Evolutionary conservation across 2,888 invertebrate species (phyloP), one percentile per base, ranked within the genome.

Genomic region (Coleophora flavipennella): DNA sequence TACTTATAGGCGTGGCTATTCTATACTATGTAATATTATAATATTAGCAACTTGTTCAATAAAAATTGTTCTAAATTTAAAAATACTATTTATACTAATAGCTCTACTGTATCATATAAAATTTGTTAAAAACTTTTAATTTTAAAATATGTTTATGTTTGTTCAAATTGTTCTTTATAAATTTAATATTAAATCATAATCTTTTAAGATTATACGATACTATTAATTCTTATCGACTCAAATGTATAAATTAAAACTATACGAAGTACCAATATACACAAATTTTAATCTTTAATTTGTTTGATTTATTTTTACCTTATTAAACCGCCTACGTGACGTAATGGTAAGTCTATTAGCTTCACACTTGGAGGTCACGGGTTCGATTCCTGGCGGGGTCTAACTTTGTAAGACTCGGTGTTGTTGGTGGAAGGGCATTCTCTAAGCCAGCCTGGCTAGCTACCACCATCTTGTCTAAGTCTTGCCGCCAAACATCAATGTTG

Each of bases 241-340:
- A 72, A 66, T n/a, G 68, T 80, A 81, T 84, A 83, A 83, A 81
- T 20, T 78, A 71, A 77, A 68, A 77, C 75, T 81, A 84, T 83
- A 83, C 81, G 83, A 83, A 78, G 81, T 83, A 83, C 83, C 84
- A 83, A 76, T 20, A 81, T 84, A 84, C 83, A 84, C 83, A 84
- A 83, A 79, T 81, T 83, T 81, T 79, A 83, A 83, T 84, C 83
- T 83, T 83, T 80, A 50, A 50, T 43, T 4, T 20, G 3, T 20
- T 20, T 20, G 3, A 20, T 20, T 20, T 20, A 20, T 20, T 20
- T 20, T 20, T 20, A 20, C 20, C 20, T 20, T 3, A n/a, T n/a
- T n/a, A 20, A 20, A 20, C 20, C 20, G n/a, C n/a, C n/a, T n/a
- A n/a, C n/a, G n/a, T n/a, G n/a, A n/a, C n/a, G n/a, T n/a, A n/a